Evolutionary conservation across 2,113 vertebrate genomes (phyloP).

Genomic region (Neogobius melanostomus): DNA sequence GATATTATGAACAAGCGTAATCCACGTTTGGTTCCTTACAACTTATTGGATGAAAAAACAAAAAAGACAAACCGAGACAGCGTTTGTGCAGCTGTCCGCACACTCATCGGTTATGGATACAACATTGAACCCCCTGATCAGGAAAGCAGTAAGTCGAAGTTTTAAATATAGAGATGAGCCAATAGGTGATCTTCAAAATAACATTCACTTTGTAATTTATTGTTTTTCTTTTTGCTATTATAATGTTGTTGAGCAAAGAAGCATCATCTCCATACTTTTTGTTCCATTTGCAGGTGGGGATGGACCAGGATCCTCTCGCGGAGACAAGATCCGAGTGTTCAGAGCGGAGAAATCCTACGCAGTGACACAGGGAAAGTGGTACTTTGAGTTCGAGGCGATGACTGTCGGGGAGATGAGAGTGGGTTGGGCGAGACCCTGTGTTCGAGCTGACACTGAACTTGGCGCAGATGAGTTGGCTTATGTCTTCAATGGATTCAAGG

Average conservation of each 20-base stretch:
- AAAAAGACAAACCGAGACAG: constrained; percentile 93
- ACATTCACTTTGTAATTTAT: too few species aligned
- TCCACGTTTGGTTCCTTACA: constrained; percentile 90
- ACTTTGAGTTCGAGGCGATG: constrained; percentile 91
- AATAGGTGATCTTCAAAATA: too few species aligned
- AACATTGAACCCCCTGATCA: constrained; percentile 93
- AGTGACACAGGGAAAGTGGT: constrained; percentile 88
- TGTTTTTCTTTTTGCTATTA: not conserved
- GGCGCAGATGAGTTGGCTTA: constrained; percentile 88
- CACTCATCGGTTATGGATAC: constrained; percentile 90
- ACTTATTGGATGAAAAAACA: constrained; percentile 88
- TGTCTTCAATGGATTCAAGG: constrained; percentile 91
- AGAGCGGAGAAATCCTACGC: constrained; percentile 87
- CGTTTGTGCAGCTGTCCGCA: constrained; percentile 88
- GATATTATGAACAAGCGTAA: constrained; percentile 89
- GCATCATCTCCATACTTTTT: not conserved
- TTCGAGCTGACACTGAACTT: constrained; percentile 84
- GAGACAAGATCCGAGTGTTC: constrained; percentile 85
- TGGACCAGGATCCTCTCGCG: constrained; percentile 62
- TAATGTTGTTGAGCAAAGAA: not conserved
- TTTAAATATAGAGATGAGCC: not conserved
- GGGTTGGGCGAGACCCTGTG: constrained; percentile 87
- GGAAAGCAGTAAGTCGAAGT: constrained; percentile 80
- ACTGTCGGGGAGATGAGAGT: constrained; percentile 93
- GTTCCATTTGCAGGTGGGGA: constrained; percentile 62